Base-by-base conservation (phyloP, 2,797 vertebrate species). In the Pantherophis vulpinus region DNA sequence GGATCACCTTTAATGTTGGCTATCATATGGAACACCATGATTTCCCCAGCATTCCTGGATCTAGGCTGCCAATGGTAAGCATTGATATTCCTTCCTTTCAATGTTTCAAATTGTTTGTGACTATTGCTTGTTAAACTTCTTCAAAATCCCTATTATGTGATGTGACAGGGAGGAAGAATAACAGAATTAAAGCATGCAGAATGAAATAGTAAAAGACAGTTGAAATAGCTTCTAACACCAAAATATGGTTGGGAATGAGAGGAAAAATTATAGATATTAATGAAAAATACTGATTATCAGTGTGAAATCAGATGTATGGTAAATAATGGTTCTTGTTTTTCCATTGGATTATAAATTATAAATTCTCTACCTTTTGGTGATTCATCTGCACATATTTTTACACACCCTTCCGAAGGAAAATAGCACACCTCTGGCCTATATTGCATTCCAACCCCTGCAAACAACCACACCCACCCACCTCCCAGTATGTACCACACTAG, bases 1-100 rank as follows among this genome's bases (percentile, higher is more conserved):
- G 95, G 94, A 98, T 99, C 97, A 99, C 99, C 93, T 99, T 99
- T 97, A 99, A 99, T 5, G 99, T 98, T 23, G 99, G 99, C 20
- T 99, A 99, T 97, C 99, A 99, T 97, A 97, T 99, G 98, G 99
- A 99, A 96, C 99, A 99, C 95, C 99, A 99, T 0, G 99, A 99
- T 97, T 99, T 99, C 94, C 99, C 99, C 93, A 99, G 99, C 97
- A 99, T 99, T 97, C 99, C 99, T 0, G 98, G 99, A 94, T 98
- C 98, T 97, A 99, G 98, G 94, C 96, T 99, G 97, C 99, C 99
- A 89, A 98, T 98, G 98, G 99, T 99, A 97, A 96, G 98, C 61
- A 70, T 0, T 0, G 2, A 11, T 66, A 61, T 20, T 91, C 37
- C 12, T 1, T 86, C 86, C 89, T 94, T 89, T 29, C 20, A 86